phyloP scores from a whole-genome alignment of 30 jellyfish, hydroid and myxozoan genomes.

The Hydractinia echinata region DNA sequence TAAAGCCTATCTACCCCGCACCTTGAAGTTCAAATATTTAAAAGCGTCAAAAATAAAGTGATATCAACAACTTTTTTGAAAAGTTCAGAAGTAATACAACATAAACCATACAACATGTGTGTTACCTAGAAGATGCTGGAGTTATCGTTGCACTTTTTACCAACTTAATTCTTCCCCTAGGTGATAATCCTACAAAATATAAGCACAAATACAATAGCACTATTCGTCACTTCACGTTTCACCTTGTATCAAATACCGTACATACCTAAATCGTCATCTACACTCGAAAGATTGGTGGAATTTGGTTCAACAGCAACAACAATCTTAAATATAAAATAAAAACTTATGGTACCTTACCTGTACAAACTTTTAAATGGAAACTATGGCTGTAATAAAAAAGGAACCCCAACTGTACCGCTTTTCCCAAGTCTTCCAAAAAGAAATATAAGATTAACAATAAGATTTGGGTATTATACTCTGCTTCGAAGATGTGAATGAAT shows the following conservation, averaged over 20 bases:
- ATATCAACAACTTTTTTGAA: too few relatives aligned
- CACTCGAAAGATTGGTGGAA: background rate
- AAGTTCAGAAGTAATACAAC: background rate
- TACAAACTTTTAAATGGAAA: too few relatives aligned
- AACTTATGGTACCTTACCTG: too few relatives aligned
- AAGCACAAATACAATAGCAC: background rate
- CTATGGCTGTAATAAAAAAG: too few relatives aligned
- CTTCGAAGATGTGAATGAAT: too few relatives aligned
- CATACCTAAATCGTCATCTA: constrained; percentile 16
- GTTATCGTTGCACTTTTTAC: constrained; percentile 62
- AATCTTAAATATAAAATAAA: background rate
- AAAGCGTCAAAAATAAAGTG: too few relatives aligned
- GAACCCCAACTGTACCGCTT: too few relatives aligned
- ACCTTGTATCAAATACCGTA: background rate
- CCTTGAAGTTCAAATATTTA: too few relatives aligned
- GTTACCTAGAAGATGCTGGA: constrained; percentile 23
- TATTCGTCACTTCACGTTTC: background rate
- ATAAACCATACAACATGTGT: background rate
- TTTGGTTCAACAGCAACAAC: background rate
- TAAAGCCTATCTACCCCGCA: too few relatives aligned
- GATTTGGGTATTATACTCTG: too few relatives aligned
- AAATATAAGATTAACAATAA: too few relatives aligned
- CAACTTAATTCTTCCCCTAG: constrained; percentile 76
- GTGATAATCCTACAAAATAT: constrained; percentile 54
- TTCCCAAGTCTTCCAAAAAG: too few relatives aligned